Conservation (phyloP, 2,888 invertebrate species). For the Dryobota labecula region DNA sequence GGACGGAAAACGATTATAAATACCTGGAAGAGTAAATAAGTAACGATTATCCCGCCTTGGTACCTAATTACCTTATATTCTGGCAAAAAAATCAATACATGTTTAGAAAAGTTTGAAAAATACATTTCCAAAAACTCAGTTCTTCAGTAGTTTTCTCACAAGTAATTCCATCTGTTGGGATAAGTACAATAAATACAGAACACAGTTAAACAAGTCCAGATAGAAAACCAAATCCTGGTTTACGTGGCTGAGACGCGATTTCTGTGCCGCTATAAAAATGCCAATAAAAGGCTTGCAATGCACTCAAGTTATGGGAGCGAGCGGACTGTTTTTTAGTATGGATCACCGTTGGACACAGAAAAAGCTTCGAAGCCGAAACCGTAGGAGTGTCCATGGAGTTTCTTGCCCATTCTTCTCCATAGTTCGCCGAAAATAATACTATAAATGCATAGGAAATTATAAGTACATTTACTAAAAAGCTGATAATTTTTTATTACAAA, state of each 20-base stretch:
- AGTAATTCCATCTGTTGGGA: not conserved
- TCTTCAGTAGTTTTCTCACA: not conserved
- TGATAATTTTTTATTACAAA: too few relatives aligned
- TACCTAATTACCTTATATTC: not conserved
- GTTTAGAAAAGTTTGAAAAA: not conserved
- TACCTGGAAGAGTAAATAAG: not conserved
- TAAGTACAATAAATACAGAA: constrained; percentile 26
- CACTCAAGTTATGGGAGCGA: constrained; percentile 55
- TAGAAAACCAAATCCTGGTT: constrained; percentile 74
- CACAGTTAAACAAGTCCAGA: constrained; percentile 43
- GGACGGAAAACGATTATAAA: not conserved
- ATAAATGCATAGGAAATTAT: too few relatives aligned
- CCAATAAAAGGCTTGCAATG: constrained; percentile 71
- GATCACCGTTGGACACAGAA: not conserved
- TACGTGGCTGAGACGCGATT: constrained; percentile 70
- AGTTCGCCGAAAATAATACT: too few relatives aligned
- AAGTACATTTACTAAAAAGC: too few relatives aligned
- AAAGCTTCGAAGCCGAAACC: not conserved
- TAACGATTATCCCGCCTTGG: not conserved
- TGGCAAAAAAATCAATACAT: not conserved
- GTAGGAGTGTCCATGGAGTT: too few relatives aligned
- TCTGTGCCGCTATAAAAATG: constrained; percentile 76
- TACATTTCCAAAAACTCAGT: not conserved
- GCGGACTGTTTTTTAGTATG: constrained; percentile 14
- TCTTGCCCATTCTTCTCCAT: too few relatives aligned